These are phyloP conservation scores for Hippocampus abdominalis DNA, from an alignment of 2,113 vertebrate species.

Conservation along the genomic window DNA sequence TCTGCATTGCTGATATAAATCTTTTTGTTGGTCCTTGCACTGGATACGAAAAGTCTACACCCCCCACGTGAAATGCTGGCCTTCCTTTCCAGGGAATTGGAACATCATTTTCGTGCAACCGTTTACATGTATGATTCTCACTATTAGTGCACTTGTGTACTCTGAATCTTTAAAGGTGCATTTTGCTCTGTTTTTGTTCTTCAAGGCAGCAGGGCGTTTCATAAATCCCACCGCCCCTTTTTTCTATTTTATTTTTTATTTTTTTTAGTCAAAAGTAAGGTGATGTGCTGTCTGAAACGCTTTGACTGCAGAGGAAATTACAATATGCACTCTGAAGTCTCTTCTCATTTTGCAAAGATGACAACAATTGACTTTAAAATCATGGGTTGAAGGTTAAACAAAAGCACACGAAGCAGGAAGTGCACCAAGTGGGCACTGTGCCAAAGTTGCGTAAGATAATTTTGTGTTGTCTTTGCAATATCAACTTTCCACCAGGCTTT, in stretches of 20 bases:
- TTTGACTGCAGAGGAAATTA: background rate
- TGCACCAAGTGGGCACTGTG: slow-evolving; percentile 4
- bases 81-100: background rate
- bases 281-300: background rate
- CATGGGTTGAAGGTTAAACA: background rate
- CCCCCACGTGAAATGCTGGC: background rate
- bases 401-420: slow-evolving; percentile 17
- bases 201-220: too few relatives aligned
- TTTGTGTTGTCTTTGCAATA: background rate
- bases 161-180: background rate
- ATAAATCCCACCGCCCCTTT: background rate
- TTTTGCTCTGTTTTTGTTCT: background rate
- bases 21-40: slow-evolving; percentile 17
- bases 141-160: background rate
- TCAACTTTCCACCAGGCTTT: slow-evolving; percentile 20
- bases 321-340: background rate
- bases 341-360: background rate
- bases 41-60: background rate
- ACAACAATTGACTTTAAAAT: background rate
- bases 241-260: background rate
- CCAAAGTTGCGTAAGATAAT: background rate
- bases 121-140: background rate
- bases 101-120: background rate
- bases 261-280: too few relatives aligned
- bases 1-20: slow-evolving; percentile 24